Base-by-base conservation (phyloP, 1,140 invertebrate genomes). In the Octopus sinensis region DNA sequence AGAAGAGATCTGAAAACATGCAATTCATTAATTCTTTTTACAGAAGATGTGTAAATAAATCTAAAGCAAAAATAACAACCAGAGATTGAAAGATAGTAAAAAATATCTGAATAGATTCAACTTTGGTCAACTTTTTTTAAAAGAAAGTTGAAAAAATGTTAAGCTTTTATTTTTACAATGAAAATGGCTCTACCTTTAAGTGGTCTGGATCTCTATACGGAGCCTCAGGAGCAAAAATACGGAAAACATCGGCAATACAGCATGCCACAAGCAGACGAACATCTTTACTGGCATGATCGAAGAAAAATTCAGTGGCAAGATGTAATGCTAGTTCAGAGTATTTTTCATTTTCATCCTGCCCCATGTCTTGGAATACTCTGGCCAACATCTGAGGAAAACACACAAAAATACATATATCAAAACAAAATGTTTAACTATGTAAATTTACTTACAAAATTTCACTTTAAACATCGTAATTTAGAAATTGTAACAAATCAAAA, bases 191-290 rank as follows among this genome's bases (percentile, higher is more conserved):
- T 87, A 93, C 93, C 91, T 95, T 96, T 78, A 98, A 94, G 92
- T 97, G 96, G 80, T 96, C 95, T 56, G 95, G 94, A 90, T 98
- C 96, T 91, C 97, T 98, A 89, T 98, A 99, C 0, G 97, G 97
- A 82, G 97, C 97, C 90, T 98, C 97, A n/a, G 97, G 97, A 9
- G 97, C 97, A 92, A 98, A 99, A n/a, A 99, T 96, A 83, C 97
- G 92, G 68, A 99, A 93, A 51, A 99, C 96, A 92, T 99, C 97
- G 53, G 97, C 97, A 86, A 99, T 96, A 88, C 97, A 98, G 90
- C 97, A 99, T 0, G 97, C 97, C 84, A 98, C 96, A 5, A 98
- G 91, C 76, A 99, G 91, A 88, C 98, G 95, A 0, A 99, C 97
- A 92, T 99, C 97, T 87, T 95, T 94, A 82, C 95, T 97, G 56